Evolutionary conservation across 2,113 vertebrate species (phyloP).

Genomic region (Dipodomys ordii): DNA sequence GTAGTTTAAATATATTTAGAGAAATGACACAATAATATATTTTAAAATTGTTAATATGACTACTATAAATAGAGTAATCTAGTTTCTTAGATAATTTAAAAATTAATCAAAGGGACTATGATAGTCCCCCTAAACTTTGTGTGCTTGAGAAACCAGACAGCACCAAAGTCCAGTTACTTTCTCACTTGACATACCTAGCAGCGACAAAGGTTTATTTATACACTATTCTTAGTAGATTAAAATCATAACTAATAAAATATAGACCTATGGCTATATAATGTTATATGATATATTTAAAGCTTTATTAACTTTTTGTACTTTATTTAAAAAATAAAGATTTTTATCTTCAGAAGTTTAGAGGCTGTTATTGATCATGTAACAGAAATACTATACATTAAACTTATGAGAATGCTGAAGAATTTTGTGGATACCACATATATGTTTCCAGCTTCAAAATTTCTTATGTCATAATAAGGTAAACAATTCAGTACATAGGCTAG

Average conservation of each 20-base stretch:
- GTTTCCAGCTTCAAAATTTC: background rate
- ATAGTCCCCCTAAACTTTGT: background rate
- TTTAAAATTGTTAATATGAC: background rate
- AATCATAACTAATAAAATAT: background rate
- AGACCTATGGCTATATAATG: no score
- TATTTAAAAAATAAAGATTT: no score
- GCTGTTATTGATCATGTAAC: background rate
- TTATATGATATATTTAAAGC: background rate
- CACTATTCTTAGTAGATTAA: no score
- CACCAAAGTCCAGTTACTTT: background rate
- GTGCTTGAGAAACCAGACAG: background rate
- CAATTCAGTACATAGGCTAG: background rate
- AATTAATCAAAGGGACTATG: background rate
- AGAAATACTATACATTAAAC: background rate
- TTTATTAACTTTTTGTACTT: background rate
- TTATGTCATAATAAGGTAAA: background rate
- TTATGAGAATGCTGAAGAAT: background rate
- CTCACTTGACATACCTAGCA: no score
- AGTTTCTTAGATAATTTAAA: background rate
- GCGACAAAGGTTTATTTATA: no score
- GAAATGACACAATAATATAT: background rate
- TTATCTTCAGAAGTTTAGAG: background rate
- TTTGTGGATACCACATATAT: background rate
- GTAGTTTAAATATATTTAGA: background rate
- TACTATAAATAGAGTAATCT: background rate